Conservation (phyloP, 2,797 vertebrate genomes). For the Pantherophis vulpinus region DNA sequence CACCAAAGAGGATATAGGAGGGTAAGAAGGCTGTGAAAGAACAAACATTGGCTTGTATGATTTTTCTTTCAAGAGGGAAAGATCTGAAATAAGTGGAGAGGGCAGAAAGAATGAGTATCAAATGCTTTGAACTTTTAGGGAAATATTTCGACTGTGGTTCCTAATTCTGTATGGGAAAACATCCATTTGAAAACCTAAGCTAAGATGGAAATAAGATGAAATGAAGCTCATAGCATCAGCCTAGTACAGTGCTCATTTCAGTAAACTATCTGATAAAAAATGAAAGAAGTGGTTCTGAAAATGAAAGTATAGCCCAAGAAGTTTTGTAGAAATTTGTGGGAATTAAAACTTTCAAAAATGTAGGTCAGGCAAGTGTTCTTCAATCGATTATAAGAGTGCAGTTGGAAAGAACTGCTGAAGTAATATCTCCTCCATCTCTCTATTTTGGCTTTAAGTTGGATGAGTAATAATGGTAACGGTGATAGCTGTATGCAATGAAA, state of each 20-base stretch:
- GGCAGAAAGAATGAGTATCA: not conserved
- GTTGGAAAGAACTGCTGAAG: not conserved
- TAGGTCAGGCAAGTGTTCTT: not conserved
- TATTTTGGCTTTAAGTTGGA: not conserved
- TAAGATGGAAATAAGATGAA: not conserved
- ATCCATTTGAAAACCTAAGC: not conserved
- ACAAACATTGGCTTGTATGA: conserved; percentile 11
- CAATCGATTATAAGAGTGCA: not conserved
- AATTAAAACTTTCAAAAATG: conserved; percentile 10
- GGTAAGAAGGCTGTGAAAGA: accelerated
- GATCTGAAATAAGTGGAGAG: not conserved
- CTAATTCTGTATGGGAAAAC: not conserved
- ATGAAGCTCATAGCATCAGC: not conserved
- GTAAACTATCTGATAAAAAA: not conserved
- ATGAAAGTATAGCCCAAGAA: not conserved
- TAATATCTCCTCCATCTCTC: not conserved
- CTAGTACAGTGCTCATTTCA: not conserved
- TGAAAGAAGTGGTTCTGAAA: not conserved
- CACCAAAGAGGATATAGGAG: conserved; percentile 4
- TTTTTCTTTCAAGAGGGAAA: conserved; percentile 16
- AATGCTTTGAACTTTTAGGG: not conserved
- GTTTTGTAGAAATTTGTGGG: not conserved
- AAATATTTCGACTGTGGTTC: not conserved
- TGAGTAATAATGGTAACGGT: not conserved
- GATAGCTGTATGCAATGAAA: too few species aligned